A percentile compares a stretch with the other conserved stretches of the same genome.
Conservation (phyloP, 2,113 vertebrate genomes). For the Felis chaus region DNA sequence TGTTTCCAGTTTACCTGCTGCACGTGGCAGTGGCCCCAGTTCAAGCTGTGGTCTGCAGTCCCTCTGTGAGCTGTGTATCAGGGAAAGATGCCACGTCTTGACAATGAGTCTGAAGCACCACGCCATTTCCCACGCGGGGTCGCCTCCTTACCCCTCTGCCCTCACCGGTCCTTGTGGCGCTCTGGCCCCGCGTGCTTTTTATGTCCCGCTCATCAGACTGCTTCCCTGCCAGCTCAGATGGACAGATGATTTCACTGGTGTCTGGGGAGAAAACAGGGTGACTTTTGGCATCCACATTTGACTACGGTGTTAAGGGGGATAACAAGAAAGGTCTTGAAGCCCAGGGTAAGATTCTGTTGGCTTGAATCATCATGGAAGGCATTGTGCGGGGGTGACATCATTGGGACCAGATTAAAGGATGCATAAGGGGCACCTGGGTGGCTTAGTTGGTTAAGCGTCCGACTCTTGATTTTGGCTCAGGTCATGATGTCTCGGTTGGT, state of each 20-base stretch:
- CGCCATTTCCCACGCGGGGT: neutral
- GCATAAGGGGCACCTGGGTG: neutral
- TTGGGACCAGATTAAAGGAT: neutral
- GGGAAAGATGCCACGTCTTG: neutral
- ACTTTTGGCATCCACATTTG: neutral
- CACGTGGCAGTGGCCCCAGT: accelerated
- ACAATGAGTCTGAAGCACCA: neutral
- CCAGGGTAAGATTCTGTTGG: neutral
- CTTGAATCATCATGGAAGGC: neutral
- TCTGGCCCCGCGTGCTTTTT: neutral
- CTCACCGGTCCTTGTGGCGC: neutral
- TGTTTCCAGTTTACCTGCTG: neutral
- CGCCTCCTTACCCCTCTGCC: neutral
- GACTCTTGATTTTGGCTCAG: no score
- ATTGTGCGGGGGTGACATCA: neutral
- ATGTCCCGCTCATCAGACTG: neutral
- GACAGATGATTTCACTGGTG: neutral
- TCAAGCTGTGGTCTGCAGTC: accelerated
- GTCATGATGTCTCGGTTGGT: no score
- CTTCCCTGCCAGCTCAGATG: neutral
- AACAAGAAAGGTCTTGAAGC: neutral
- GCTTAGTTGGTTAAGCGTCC: no score
- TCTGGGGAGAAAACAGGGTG: neutral
- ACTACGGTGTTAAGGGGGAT: neutral
- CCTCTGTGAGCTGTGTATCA: neutral